Base-by-base conservation (phyloP, 1,140 invertebrate species). In the Drosophila ananassae region DNA sequence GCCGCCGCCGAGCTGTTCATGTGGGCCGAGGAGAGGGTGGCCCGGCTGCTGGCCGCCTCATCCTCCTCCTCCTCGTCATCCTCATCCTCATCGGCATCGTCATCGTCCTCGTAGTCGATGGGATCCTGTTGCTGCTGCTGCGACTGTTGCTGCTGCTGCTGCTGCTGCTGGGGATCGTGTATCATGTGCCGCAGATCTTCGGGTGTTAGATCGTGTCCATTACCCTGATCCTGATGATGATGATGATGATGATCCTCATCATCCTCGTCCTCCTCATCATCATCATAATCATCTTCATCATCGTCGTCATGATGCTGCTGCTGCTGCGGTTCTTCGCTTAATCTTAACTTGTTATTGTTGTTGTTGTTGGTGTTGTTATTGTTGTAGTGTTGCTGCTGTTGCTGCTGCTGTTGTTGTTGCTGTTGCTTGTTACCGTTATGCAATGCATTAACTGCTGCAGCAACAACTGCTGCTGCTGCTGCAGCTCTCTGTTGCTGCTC, bases 371-470 rank as follows among this genome's bases (percentile, higher is more conserved):
- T 75, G 44, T 76, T 69, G 28, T 60, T 74, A 13, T 64, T 73
- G 32, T 52, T 58, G 17, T 74, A 39, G 47, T 71, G 37, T 21
- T 44, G 41, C 9, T 61, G 63, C 55, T 63, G 68, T 17, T 67
- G 62, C 21, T 48, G 48, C 1, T 75, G 73, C 4, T 63, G 64
- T n/a, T 69, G 64, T 3, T 64, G 67, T 6, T 60, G 64, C 12
- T 75, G 80, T 47, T 77, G 73, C 47, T 85, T 78, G 7, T 87
- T 85, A 55, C 81, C 81, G 41, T 85, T 85, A 54, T 85, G 81
- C 64, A 85, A 46, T 10, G 81, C 81, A 47, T 44, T 85, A 0
- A 89, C 82, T 5, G 82, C 82, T 1, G 82, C 82, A 46, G 82
- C 82, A 12, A 87, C 82, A 10, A 82, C 82, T 1, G 82, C 82